These are phyloP conservation scores for Henricia sp. DNA, from an alignment of 53 echinoderm and acorn worm species.

Conservation along the genomic window DNA sequence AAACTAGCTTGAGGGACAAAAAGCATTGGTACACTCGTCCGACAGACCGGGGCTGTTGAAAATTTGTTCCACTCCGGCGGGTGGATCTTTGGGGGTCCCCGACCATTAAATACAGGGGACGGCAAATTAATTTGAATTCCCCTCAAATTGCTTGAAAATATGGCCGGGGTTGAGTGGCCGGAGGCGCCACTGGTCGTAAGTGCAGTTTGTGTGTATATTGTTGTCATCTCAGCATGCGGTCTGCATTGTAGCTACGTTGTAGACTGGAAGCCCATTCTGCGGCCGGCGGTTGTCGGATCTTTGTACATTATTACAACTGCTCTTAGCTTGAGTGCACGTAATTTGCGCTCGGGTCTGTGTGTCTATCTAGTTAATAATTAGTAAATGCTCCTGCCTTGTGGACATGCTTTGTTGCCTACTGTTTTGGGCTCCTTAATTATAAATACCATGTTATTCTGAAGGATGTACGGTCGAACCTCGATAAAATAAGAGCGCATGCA, in stretches of 20 bases:
- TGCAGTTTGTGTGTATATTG: not conserved
- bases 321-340: slow-evolving; percentile 42
- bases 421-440: no score
- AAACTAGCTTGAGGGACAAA: not conserved
- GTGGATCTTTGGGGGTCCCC: not conserved
- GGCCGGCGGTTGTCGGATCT: not conserved
- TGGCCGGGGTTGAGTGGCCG: slow-evolving; percentile 35
- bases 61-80: slow-evolving; percentile 6
- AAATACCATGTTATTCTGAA: no score
- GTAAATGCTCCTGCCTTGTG: slow-evolving; percentile 12
- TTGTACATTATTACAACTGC: slow-evolving; percentile 42
- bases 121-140: slow-evolving; percentile 65
- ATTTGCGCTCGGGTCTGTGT: slow-evolving; percentile 34
- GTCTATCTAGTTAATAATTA: slow-evolving; percentile 40
- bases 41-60: slow-evolving; percentile 1
- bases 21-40: slow-evolving; percentile 3
- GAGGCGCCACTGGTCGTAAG: slow-evolving; percentile 42
- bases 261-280: not conserved
- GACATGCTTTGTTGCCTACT: slow-evolving; percentile 23
- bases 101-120: slow-evolving; percentile 24
- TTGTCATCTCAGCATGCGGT: not conserved
- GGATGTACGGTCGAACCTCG: no score
- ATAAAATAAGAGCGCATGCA: no score
- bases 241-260: not conserved
- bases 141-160: slow-evolving; percentile 54